A percentile compares a stretch with the other conserved stretches of the same genome.
phyloP scores from a whole-genome alignment of 1,140 invertebrate species.

The Hormaphis cornu region DNA sequence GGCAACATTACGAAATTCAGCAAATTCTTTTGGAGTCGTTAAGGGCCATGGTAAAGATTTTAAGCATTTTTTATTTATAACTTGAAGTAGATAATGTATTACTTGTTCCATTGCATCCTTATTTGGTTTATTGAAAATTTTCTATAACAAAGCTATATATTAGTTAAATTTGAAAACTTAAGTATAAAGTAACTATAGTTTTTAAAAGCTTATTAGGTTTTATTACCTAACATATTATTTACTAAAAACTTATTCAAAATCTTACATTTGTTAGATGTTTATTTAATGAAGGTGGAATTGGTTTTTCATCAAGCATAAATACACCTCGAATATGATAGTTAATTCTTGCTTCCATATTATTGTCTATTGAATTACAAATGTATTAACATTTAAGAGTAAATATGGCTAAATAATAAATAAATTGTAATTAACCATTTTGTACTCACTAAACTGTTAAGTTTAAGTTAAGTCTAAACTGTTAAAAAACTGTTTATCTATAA shows the following conservation, averaged over 20 bases:
- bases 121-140: conserved; percentile 17
- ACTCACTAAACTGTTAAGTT: no score
- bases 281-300: not conserved
- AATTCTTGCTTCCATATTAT: conserved; percentile 19
- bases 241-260: not conserved
- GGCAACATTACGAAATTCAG: conserved; percentile 8
- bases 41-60: conserved; percentile 18
- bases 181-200: not conserved
- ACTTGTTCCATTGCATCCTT: conserved; percentile 24
- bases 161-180: not conserved
- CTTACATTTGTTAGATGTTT: conserved; percentile 19
- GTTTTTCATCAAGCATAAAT: conserved; percentile 3
- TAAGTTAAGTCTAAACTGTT: no score
- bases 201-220: not conserved
- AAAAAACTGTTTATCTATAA: no score
- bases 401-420: no score
- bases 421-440: no score
- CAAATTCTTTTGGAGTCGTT: conserved; percentile 1
- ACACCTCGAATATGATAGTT: not conserved
- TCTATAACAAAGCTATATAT: not conserved
- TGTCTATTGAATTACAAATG: no score
- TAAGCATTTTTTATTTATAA: not conserved
- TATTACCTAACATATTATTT: not conserved
- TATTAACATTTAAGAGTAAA: no score
- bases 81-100: not conserved